Evolutionary conservation across 1,140 invertebrate genomes (phyloP).

Genomic region (Drosophila dunni): DNA sequence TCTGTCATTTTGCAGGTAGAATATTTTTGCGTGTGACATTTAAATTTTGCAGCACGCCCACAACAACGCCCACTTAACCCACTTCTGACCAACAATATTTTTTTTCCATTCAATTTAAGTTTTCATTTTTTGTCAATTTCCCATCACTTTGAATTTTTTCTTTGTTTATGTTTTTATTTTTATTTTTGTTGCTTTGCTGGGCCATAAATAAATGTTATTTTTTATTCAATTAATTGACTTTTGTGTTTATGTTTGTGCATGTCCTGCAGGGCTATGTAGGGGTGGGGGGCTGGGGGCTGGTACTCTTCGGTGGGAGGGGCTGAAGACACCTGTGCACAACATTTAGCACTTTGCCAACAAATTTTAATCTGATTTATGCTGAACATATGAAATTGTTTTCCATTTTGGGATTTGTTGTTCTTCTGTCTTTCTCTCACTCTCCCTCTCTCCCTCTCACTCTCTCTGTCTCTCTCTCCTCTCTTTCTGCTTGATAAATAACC

Average conservation of each 20-base stretch:
- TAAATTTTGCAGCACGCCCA: slow-evolving; percentile 40
- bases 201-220: slow-evolving; percentile 50
- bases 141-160: background rate
- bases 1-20: background rate
- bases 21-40: slow-evolving; percentile 51
- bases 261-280: slow-evolving; percentile 4
- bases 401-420: slow-evolving; percentile 31
- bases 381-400: slow-evolving; percentile 41
- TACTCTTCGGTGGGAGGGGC: background rate
- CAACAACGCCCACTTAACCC: slow-evolving; percentile 29
- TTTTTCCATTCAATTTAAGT: slow-evolving; percentile 12
- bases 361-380: slow-evolving; percentile 54
- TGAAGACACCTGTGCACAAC: slow-evolving; percentile 38
- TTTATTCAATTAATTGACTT: slow-evolving; percentile 78
- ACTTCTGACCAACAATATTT: slow-evolving; percentile 39
- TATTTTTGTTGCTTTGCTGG: slow-evolving; percentile 34
- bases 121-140: slow-evolving; percentile 9
- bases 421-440: no score
- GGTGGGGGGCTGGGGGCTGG: background rate
- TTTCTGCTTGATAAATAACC: no score
- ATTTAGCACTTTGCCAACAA: slow-evolving; percentile 47
- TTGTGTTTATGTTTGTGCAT: slow-evolving; percentile 52
- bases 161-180: slow-evolving; percentile 29
- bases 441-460: background rate
- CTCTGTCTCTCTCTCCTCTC: no score